Percentiles rank a stretch among this genome's conserved stretches.
Conservation (phyloP, 2,113 vertebrate genomes). For the Neoarius graeffei region DNA sequence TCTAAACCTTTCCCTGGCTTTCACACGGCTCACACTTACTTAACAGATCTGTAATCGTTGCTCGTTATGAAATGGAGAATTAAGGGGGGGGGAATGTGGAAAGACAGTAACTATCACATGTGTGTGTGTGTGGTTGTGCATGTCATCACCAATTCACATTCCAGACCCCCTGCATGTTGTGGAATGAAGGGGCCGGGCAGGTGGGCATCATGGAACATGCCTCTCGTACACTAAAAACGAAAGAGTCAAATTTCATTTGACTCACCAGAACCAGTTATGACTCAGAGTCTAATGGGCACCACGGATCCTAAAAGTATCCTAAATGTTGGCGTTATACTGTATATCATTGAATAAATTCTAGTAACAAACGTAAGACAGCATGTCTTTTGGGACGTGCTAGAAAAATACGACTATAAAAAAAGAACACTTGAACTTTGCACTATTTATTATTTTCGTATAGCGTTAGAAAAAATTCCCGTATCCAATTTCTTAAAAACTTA, state of each 20-base stretch:
- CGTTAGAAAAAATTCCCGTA: too few relatives aligned
- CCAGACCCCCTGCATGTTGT: constrained; percentile 69
- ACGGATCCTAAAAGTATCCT: not conserved
- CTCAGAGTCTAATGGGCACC: not conserved
- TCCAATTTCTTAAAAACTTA: too few relatives aligned
- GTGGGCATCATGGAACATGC: constrained; percentile 54
- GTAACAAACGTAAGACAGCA: too few relatives aligned
- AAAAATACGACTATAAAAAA: not conserved
- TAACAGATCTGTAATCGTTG: not conserved
- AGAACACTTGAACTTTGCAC: not conserved
- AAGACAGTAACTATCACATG: not conserved
- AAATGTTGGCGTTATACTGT: too few relatives aligned
- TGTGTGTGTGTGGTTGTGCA: constrained; percentile 2
- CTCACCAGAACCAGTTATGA: not conserved
- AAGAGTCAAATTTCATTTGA: constrained; percentile 3
- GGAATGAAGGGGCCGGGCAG: constrained; percentile 70
- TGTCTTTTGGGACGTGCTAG: too few relatives aligned
- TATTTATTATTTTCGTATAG: not conserved
- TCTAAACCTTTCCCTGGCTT: not conserved
- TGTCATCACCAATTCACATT: constrained; percentile 72
- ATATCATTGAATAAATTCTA: too few relatives aligned
- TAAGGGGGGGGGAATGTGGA: not conserved
- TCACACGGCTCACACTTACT: not conserved
- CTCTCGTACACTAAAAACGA: not conserved
- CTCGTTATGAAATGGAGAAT: not conserved